Percentiles rank a stretch among this genome's conserved stretches.
Evolutionary conservation across 2,888 invertebrate species (phyloP).

Genomic region (Eupithecia centaureata): DNA sequence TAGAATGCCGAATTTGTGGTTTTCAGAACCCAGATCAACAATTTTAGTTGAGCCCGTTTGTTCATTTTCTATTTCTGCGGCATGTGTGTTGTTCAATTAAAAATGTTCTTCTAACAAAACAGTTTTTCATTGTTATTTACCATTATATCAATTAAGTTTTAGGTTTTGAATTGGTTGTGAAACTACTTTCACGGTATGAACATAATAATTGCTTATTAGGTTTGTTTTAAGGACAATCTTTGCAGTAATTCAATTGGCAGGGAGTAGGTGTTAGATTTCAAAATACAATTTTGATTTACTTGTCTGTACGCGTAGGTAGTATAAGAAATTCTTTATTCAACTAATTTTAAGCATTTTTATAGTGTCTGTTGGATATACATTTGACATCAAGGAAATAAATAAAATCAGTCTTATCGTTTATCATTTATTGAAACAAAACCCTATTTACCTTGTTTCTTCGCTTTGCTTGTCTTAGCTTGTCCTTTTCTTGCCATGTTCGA

Average conservation of each 20-base stretch:
- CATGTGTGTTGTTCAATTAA: slow-evolving; percentile 1
- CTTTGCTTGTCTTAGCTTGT: neutral
- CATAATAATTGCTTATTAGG: neutral
- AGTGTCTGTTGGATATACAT: neutral
- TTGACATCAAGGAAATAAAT: slow-evolving; percentile 15
- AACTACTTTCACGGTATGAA: neutral
- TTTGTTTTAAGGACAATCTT: neutral
- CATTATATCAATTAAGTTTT: neutral
- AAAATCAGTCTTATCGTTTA: slow-evolving; percentile 22
- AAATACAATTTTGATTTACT: neutral
- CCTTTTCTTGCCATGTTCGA: neutral
- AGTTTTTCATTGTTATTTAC: neutral
- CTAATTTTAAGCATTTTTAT: neutral
- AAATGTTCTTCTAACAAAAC: neutral
- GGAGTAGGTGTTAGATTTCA: neutral
- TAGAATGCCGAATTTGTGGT: neutral
- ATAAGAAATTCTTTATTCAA: neutral
- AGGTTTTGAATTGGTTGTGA: no score
- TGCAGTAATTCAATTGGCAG: neutral
- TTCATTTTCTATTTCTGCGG: neutral
- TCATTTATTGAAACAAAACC: slow-evolving; percentile 22
- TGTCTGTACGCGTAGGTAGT: neutral
- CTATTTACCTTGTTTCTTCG: slow-evolving; percentile 24
- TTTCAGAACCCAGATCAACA: neutral
- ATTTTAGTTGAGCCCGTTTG: neutral